phyloP scores from a whole-genome alignment of 2,113 vertebrate species.

The Lepisosteus oculatus region DNA sequence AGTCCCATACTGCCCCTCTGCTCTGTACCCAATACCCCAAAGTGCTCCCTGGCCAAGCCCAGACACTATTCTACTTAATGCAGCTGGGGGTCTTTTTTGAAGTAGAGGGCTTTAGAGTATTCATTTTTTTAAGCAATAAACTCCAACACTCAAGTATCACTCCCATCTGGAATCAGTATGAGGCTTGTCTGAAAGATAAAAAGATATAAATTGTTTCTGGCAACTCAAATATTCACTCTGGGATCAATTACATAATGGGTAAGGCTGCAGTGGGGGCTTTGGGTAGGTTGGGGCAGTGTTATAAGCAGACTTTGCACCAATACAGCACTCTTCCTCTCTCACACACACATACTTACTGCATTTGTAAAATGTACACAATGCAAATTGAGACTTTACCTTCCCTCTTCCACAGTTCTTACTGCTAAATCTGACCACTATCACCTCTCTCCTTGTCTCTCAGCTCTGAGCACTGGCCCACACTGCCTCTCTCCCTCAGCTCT shows the following conservation, averaged over 20 bases:
- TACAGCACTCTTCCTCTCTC: conserved; percentile 19
- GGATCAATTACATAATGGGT: conserved; percentile 70
- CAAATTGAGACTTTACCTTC: conserved; percentile 29
- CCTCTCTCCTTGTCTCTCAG: conserved; percentile 30
- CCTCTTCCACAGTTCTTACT: conserved; percentile 35
- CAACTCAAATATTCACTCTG: conserved; percentile 67
- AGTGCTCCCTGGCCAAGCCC: too few relatives aligned
- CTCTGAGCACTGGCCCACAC: too few relatives aligned
- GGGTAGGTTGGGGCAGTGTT: conserved; percentile 3
- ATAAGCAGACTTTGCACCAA: conserved; percentile 23
- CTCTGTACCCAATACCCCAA: too few relatives aligned
- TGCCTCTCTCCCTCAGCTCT: too few relatives aligned
- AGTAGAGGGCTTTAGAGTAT: conserved; percentile 63
- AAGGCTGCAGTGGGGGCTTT: conserved; percentile 39
- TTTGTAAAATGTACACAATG: conserved; percentile 26
- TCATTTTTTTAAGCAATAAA: conserved; percentile 52
- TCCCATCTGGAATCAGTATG: conserved; percentile 69
- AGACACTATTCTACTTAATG: too few relatives aligned
- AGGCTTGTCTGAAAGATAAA: conserved; percentile 68
- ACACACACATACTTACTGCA: conserved; percentile 31
- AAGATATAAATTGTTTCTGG: conserved; percentile 68
- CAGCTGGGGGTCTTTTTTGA: conserved; percentile 28
- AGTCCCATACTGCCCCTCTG: background rate
- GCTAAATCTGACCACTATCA: conserved; percentile 36
- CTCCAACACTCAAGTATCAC: conserved; percentile 55